Base-by-base conservation (phyloP, 2,888 invertebrate species). In the Campaea margaritaria region DNA sequence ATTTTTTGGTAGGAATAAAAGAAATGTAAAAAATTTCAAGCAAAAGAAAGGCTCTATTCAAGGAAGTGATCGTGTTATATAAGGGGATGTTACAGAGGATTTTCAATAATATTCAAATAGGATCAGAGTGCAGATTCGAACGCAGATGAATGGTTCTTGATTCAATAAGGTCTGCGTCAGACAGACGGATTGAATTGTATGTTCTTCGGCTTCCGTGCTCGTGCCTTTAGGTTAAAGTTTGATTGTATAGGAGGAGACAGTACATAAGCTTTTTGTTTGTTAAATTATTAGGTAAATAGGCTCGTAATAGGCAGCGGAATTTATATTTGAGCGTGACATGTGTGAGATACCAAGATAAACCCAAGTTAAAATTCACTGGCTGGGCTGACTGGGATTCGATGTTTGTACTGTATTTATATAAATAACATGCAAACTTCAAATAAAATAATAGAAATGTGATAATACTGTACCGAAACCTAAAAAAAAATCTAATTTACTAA, bases 151-250 rank as follows among this genome's bases (percentile, higher is more conserved):
- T 45, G 48, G 53, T 58, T 56, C 55, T 54, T 72, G 76, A 81
- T 80, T 80, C 76, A 79, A 82, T 82, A 78, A 71, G 36, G 72
- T 66, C 66, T 70, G 73, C 67, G 69, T 68, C 72, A 68, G 66
- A 68, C 72, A 71, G 75, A 71, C 71, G 71, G 75, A 75, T 79
- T 74, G 74, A 76, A 77, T 78, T 75, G 78, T 31, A 65, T 76
- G 73, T 72, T 71, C 68, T 62, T 69, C 55, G 65, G 74, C 73
- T 72, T 69, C 69, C 71, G 39, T 14, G 41, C 9, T 39, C 39
- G 1, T 13, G 39, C 9, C n/a, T 47, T 51, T 39, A 31, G 14
- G 55, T 58, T 61, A 54, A 59, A 51, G 58, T 59, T 31, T 31
- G 28, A 36, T 12, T 13, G 13, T 42, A 41, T n/a, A 34, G 1